phyloP scores from a whole-genome alignment of 2,888 invertebrate genomes.

The Phymatocera aterrima region DNA sequence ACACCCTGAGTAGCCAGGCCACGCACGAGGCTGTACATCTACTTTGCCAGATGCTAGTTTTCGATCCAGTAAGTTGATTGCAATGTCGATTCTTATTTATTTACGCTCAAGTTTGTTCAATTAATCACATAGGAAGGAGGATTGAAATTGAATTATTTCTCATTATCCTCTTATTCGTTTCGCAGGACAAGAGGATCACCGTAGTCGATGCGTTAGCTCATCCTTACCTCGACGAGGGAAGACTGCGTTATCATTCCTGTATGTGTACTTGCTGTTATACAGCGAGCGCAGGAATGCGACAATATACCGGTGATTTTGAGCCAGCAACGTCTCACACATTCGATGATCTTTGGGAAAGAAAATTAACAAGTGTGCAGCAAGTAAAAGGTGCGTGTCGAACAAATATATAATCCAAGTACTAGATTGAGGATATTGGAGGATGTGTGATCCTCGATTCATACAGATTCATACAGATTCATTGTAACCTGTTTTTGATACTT shows the following conservation, averaged over 20 bases:
- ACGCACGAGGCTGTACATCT: slow-evolving; percentile 99
- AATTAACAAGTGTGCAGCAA: slow-evolving; percentile 93
- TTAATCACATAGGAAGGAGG: too few species aligned
- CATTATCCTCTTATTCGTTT: not conserved
- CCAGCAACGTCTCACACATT: slow-evolving; percentile 93
- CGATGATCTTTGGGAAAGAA: slow-evolving; percentile 97
- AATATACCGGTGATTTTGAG: slow-evolving; percentile 93
- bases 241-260: slow-evolving; percentile 99
- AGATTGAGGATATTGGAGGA: slow-evolving; percentile 16
- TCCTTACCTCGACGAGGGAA: slow-evolving; percentile 98
- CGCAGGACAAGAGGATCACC: slow-evolving; percentile 93
- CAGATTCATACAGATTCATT: slow-evolving; percentile 35
- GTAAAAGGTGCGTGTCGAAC: slow-evolving; percentile 86
- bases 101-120: not conserved
- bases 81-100: not conserved
- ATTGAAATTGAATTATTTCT: not conserved
- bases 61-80: slow-evolving; percentile 90
- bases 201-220: slow-evolving; percentile 97
- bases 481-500: slow-evolving; percentile 23
- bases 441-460: not conserved
- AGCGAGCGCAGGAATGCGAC: slow-evolving; percentile 85
- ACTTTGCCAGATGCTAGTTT: slow-evolving; percentile 97
- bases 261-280: slow-evolving; percentile 99
- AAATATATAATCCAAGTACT: not conserved
- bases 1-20: slow-evolving; percentile 94